Base-by-base conservation (phyloP, 2,113 vertebrate genomes). In the Phasianus colchicus region DNA sequence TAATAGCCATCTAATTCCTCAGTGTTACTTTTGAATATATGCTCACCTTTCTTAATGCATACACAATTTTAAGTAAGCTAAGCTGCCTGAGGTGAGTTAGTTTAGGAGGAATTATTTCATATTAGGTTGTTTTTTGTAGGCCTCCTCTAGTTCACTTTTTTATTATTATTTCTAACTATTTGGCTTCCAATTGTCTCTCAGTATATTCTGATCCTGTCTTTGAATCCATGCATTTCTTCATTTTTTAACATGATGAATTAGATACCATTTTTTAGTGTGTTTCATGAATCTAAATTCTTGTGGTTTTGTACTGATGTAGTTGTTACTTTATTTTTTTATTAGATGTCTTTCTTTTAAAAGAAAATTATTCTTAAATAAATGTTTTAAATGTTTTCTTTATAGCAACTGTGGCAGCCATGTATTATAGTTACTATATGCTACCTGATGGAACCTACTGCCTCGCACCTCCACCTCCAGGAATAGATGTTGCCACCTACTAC, bases 361-460 rank as follows among this genome's bases (percentile, higher is more conserved):
- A 17, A 71, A 13, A 5, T 36, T 77, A 17, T 84, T 88, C 34
- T 86, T 73, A 6, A 71, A n/a, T 55, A 43, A 43, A 16, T 43
- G 42, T 43, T 43, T 43, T 17, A 43, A 43, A 16, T 93, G 61
- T 82, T 36, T 96, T 76, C 20, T 86, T 43, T 77, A 17, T 92
- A 99, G 98, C 98, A 8, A 94, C 98, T 1, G 94, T 98, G 90
- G 96, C 98, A 20, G 98, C 99, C 77, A 97, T 99, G 98, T 99
- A 99, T 97, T 99, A 99, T 54, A 99, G 99, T 91, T 99, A 99
- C 97, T 99, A 99, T 96, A 98, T 99, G 99, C 97, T 99, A 27
- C 99, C 99, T 0, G 99, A 99, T 15, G 99, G 99, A 14, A 98
- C 99, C 2, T 99, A 98, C 87, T 99, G 99, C 97, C 96, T 99